Evolutionary conservation across 2,888 invertebrate species (phyloP).

Genomic region (Aquatica leii): DNA sequence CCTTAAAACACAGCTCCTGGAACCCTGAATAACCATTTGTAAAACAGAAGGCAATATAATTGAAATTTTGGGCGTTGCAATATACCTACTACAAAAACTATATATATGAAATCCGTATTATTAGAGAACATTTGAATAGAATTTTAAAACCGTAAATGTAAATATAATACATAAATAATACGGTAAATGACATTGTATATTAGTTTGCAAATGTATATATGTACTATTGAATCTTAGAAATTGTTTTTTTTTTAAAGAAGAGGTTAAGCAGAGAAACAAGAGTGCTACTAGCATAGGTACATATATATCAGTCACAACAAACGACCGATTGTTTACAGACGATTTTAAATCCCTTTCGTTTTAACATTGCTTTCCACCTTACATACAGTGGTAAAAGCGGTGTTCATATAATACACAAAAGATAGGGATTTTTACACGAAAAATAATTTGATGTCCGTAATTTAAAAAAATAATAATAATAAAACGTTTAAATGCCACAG

Average conservation of each 20-base stretch:
- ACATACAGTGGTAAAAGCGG: slow-evolving; percentile 10
- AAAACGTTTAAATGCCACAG: slow-evolving; percentile 58
- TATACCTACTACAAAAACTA: slow-evolving; percentile 32
- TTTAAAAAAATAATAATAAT: slow-evolving; percentile 44
- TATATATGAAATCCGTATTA: slow-evolving; percentile 32
- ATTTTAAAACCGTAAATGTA: slow-evolving; percentile 49
- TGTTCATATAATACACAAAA: slow-evolving; percentile 11
- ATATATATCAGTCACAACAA: slow-evolving; percentile 27
- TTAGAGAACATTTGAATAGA: slow-evolving; percentile 45
- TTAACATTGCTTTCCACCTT: not conserved
- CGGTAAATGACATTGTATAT: slow-evolving; percentile 42
- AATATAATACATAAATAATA: slow-evolving; percentile 54
- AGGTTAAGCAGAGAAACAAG: slow-evolving; percentile 61
- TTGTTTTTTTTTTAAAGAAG: slow-evolving; percentile 38
- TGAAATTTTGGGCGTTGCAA: slow-evolving; percentile 40
- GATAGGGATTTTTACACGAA: slow-evolving; percentile 51
- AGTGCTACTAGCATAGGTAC: slow-evolving; percentile 50
- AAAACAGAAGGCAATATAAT: slow-evolving; percentile 53
- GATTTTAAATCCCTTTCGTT: slow-evolving; percentile 46
- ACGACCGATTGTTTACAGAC: slow-evolving; percentile 55
- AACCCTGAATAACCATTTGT: slow-evolving; percentile 64
- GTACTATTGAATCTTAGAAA: slow-evolving; percentile 25
- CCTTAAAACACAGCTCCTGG: slow-evolving; percentile 63
- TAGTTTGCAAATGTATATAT: slow-evolving; percentile 27
- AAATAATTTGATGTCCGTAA: slow-evolving; percentile 52